Evolutionary conservation across 1,140 invertebrate species (phyloP).

Genomic region (Drosophila persimilis): DNA sequence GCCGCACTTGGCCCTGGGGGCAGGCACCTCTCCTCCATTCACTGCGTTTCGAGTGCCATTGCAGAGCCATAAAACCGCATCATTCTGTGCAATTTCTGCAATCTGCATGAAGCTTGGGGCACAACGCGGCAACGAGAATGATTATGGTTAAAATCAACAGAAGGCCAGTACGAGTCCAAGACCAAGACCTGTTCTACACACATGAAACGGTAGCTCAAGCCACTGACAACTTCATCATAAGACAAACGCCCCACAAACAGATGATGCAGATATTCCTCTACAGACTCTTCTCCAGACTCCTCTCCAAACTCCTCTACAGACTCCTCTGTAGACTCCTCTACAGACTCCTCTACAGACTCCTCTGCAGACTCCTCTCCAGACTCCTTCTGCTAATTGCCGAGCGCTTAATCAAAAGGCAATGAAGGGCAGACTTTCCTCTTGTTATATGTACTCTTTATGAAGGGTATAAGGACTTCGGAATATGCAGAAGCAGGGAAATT

Average conservation of each 20-base stretch:
- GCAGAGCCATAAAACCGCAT: slow-evolving; percentile 32
- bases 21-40: slow-evolving; percentile 36
- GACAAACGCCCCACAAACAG: slow-evolving; percentile 41
- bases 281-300: too few species aligned
- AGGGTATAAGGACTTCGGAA: not conserved
- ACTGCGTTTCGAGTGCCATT: slow-evolving; percentile 4
- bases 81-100: slow-evolving; percentile 39
- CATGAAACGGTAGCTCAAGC: slow-evolving; percentile 64
- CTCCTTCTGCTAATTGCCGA: slow-evolving; percentile 59
- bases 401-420: slow-evolving; percentile 72
- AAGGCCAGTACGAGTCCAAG: slow-evolving; percentile 3
- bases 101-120: slow-evolving; percentile 21
- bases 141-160: slow-evolving; percentile 62
- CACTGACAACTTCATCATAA: slow-evolving; percentile 81
- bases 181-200: slow-evolving; percentile 32
- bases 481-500: too few species aligned
- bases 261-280: not conserved
- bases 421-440: slow-evolving; percentile 22
- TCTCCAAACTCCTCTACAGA: too few species aligned
- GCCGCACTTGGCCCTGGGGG: slow-evolving; percentile 29
- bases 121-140: slow-evolving; percentile 42
- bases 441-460: slow-evolving; percentile 9
- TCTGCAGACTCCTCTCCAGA: slow-evolving; percentile 7
- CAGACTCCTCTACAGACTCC: too few species aligned
- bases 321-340: not conserved